Evolutionary conservation across 2,888 invertebrate species (phyloP), one percentile per base, ranked within the genome.

Genomic region (Mythimna loreyi): DNA sequence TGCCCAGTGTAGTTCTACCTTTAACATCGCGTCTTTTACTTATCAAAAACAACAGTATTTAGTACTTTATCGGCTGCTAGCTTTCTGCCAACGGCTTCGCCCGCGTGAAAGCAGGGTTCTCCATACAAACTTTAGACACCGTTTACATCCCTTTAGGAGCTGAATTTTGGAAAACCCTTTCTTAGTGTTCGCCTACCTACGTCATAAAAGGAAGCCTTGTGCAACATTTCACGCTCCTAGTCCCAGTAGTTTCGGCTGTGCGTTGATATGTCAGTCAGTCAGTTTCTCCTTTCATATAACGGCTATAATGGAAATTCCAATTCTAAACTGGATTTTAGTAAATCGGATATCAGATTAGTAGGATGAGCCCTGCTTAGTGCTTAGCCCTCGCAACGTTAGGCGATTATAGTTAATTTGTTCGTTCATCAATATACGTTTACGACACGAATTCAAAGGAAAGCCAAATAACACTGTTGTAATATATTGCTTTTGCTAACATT

Each of bases 281-380:
- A n/a, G n/a, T n/a, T n/a, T n/a, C n/a, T n/a, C n/a, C n/a, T n/a
- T n/a, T n/a, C n/a, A n/a, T n/a, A n/a, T n/a, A n/a, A n/a, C n/a
- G n/a, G n/a, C 2, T 70, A 16, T 33, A 9, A n/a, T 4, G n/a
- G n/a, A 30, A 61, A 23, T 36, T 40, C 13, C 6, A n/a, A 9
- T 6, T n/a, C 19, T 55, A 33, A 63, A 55, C 30, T 69, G 43
- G 43, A 52, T 69, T 71, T 72, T 9, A 8, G 25, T 71, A 43
- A 33, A 69, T 60, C 50, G 36, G 30, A 70, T 70, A 21, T 73
- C 53, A 53, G 19, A 63, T 63, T 9, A 63, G 3, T 19, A 28
- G 36, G n/a, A 53, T 61, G 19, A 72, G 40, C 23, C 21, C 43
- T 21, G 28, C 25, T 28, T 45, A 55, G n/a, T 30, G 19, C 3